Percentiles rank a stretch among this genome's conserved stretches.
Evolutionary conservation across 2,888 invertebrate species (phyloP).

Genomic region (Clistopyga incitator): DNA sequence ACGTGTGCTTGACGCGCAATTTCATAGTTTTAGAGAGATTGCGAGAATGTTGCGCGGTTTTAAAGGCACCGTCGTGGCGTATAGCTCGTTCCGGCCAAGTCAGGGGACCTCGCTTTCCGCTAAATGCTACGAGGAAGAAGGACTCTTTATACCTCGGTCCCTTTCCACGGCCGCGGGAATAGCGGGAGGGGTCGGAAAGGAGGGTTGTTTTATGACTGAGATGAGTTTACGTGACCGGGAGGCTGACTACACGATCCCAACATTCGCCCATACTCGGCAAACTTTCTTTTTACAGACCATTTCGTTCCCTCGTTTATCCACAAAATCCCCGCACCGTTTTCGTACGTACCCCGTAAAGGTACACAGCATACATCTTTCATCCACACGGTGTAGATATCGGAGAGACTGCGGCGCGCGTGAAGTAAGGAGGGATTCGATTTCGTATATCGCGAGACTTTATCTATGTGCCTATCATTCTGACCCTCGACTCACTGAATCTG

Average conservation of each 20-base stretch:
- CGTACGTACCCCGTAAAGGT: constrained; percentile 26
- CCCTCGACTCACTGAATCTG: constrained; percentile 42
- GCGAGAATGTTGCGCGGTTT: constrained; percentile 35
- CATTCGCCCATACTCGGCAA: constrained; percentile 49
- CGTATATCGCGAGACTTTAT: constrained; percentile 56
- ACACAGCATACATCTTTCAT: constrained; percentile 27
- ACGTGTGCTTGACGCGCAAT: constrained; percentile 62
- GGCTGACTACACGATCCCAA: constrained; percentile 58
- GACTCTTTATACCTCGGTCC: background rate
- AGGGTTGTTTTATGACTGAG: constrained; percentile 73
- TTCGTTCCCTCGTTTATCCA: constrained; percentile 62
- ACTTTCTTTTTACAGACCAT: constrained; percentile 61
- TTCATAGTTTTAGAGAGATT: constrained; percentile 55
- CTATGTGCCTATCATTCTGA: constrained; percentile 26
- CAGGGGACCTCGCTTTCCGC: constrained; percentile 50
- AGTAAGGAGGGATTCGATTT: constrained; percentile 58
- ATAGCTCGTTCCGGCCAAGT: constrained; percentile 42
- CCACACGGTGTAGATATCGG: background rate
- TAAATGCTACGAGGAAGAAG: background rate
- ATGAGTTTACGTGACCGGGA: constrained; percentile 82
- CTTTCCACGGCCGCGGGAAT: constrained; percentile 31
- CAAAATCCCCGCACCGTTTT: constrained; percentile 52
- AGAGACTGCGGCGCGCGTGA: background rate
- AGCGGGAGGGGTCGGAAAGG: constrained; percentile 46
- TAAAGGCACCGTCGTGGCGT: constrained; percentile 34